These are phyloP conservation scores for Temnothorax unifasciatus DNA, from an alignment of 2,888 invertebrate species.

Conservation along the genomic window DNA sequence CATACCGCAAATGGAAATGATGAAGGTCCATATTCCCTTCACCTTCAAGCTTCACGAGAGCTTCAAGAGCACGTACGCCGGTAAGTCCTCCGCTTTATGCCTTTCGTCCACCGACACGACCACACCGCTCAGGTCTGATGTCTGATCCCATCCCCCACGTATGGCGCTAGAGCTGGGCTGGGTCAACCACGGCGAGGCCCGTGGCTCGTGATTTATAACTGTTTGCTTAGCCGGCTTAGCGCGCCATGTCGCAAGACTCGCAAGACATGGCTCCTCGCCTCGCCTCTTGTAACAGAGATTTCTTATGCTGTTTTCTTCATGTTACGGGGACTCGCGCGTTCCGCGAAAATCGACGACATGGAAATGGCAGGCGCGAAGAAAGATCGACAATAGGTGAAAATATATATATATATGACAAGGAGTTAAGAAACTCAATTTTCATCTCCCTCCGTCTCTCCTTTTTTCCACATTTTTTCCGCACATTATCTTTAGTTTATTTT, in stretches of 20 bases:
- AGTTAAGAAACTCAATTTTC: neutral
- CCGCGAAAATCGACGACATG: neutral
- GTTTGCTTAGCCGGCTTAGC: neutral
- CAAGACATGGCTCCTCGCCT: no score
- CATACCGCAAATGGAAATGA: conserved; percentile 93
- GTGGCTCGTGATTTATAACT: conserved; percentile 18
- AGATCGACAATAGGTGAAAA: neutral
- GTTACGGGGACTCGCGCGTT: neutral
- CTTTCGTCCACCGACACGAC: no score
- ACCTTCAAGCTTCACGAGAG: conserved; percentile 92
- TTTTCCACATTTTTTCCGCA: neutral
- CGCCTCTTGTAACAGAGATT: conserved; percentile 6
- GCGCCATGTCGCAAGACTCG: conserved; percentile 1
- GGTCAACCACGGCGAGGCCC: neutral
- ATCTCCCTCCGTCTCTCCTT: no score
- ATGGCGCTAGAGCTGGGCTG: neutral
- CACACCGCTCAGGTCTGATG: neutral
- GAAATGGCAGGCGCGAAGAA: no score
- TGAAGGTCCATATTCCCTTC: conserved; percentile 94
- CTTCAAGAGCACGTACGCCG: conserved; percentile 90
- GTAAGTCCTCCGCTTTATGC: conserved; percentile 86
- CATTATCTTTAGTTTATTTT: neutral
- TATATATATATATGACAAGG: neutral
- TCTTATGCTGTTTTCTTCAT: conserved; percentile 3
- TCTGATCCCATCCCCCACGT: neutral